A percentile compares a stretch with the other conserved stretches of the same genome.
Conservation (phyloP, 2,113 vertebrate species). For the Saiga tatarica region DNA sequence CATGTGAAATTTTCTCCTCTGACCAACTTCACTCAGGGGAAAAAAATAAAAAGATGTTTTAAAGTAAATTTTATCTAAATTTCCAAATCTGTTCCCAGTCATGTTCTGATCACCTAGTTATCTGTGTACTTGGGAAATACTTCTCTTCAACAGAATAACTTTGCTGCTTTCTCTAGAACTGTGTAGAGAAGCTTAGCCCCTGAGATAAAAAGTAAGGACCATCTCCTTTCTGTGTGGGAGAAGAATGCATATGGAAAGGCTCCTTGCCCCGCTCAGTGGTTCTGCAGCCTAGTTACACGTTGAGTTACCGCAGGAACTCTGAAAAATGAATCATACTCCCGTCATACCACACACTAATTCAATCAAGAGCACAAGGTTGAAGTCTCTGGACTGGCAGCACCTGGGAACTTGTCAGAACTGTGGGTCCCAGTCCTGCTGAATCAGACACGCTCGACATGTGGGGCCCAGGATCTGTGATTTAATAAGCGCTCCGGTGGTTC, state of each 20-base stretch:
- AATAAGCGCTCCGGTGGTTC: not conserved
- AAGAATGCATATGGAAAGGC: accelerated
- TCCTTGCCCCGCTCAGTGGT: not conserved
- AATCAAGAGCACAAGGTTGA: not conserved
- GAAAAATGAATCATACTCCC: not conserved
- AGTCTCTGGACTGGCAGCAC: not conserved
- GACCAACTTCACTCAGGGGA: not conserved
- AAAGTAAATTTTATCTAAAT: slow-evolving; percentile 15
- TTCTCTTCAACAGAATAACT: not conserved
- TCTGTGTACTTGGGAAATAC: not conserved
- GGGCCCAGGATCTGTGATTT: not conserved
- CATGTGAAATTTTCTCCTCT: not conserved
- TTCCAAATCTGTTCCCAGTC: not conserved
- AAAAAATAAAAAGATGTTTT: not conserved
- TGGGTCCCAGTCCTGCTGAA: not conserved
- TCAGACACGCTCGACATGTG: not conserved
- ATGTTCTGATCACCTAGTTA: not conserved
- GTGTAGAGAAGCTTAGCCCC: not conserved
- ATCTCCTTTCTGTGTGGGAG: not conserved
- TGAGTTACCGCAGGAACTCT: not conserved
- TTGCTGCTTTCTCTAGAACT: not conserved
- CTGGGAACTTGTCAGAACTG: not conserved
- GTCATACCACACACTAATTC: not conserved
- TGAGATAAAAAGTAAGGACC: not conserved
- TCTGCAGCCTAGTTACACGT: not conserved